A percentile compares a stretch with the other conserved stretches of the same genome.
phyloP scores from a whole-genome alignment of 2,797 vertebrate genomes.

The Menidia menidia region DNA sequence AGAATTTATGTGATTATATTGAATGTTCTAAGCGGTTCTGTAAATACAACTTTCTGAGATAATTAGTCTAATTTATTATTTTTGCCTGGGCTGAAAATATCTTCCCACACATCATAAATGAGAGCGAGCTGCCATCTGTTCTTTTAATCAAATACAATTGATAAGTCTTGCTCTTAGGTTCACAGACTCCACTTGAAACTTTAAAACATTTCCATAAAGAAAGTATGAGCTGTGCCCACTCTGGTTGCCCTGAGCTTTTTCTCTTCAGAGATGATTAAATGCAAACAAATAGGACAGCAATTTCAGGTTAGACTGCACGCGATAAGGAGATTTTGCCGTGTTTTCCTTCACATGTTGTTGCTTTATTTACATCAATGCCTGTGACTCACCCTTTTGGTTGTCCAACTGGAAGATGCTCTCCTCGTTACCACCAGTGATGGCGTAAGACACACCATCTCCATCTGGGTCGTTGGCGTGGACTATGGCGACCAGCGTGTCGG shows the following conservation, averaged over 20 bases:
- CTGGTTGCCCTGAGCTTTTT: neutral
- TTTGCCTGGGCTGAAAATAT: neutral
- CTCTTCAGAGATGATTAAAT: neutral
- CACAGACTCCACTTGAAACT: neutral
- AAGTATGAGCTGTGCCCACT: neutral
- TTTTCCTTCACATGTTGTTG: neutral
- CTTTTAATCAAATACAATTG: neutral
- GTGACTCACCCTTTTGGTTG: conserved; percentile 86
- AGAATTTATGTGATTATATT: neutral
- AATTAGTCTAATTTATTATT: neutral
- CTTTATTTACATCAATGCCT: neutral
- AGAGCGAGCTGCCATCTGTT: neutral
- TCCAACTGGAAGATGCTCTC: conserved; percentile 92
- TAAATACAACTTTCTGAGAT: neutral
- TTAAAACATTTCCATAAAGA: neutral
- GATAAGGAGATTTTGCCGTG: neutral
- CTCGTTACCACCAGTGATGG: conserved; percentile 90
- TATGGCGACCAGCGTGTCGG: conserved; percentile 88
- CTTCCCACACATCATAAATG: neutral
- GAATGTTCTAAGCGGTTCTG: neutral
- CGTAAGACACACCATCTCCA: conserved; percentile 87
- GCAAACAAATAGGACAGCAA: neutral
- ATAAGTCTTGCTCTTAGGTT: neutral
- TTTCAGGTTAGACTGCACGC: no score
- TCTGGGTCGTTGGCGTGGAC: conserved; percentile 91